Evolutionary conservation across 2,113 vertebrate genomes (phyloP), one percentile per base, ranked within the genome.

Genomic region (Centrocercus urophasianus): DNA sequence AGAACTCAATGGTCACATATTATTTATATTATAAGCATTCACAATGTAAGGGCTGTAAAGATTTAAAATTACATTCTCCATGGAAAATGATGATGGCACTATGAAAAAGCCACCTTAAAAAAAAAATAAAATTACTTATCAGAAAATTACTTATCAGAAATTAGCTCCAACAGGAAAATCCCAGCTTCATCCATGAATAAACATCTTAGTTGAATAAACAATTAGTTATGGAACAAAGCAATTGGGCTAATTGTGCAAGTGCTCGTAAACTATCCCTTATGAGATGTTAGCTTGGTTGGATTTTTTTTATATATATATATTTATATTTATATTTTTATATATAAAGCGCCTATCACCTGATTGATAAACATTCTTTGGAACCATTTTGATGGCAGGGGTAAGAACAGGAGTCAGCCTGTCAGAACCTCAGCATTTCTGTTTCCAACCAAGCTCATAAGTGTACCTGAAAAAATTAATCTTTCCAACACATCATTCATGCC

Each of bases 401-500:
- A 34, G 34, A 34, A 34, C 34, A 34, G 34, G 34, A 34, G 34
- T 34, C 34, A 34, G 34, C 34, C 34, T 34, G 34, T 34, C 34
- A 34, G 34, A 34, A 34, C 34, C 34, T 34, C 34, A 34, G 34
- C 34, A 34, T 34, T 34, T 34, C 34, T 34, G 34, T 34, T 34
- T 34, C 34, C 34, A 34, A 34, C 34, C 34, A 34, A 34, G 34
- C 59, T 61, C 63, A 45, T 77, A 73, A 93, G 67, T 36, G 77
- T 38, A 92, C 27, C 82, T 95, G 72, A 95, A 86, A 93, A 91
- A 96, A 95, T 95, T 73, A 95, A 79, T 93, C 89, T 88, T 96
- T 93, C 76, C 80, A 93, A 61, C 76, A 81, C 34, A 85, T 90
- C 56, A 80, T 81, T 94, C 52, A 92, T 1, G 13, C 54, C 66